Evolutionary conservation across 1,140 invertebrate species (phyloP).

Genomic region (Riptortus pedestris): DNA sequence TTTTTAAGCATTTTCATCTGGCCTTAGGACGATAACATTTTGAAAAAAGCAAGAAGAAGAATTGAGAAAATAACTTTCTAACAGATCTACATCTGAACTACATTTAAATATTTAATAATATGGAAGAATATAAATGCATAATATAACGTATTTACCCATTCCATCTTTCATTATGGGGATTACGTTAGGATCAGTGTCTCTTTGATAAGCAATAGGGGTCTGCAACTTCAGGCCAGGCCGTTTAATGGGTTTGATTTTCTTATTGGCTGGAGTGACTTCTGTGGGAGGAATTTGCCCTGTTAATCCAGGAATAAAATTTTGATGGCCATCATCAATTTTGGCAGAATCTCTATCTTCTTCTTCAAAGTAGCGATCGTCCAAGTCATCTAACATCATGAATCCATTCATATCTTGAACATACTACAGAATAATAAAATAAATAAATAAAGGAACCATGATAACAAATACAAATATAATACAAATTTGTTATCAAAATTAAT

Average conservation of each 20-base stretch:
- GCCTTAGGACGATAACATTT: no score
- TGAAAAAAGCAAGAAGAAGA: no score
- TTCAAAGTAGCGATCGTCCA: slow-evolving; percentile 31
- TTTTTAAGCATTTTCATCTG: no score
- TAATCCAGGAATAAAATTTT: slow-evolving; percentile 38
- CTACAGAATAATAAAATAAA: slow-evolving; percentile 18
- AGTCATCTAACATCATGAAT: slow-evolving; percentile 33
- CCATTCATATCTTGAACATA: slow-evolving; percentile 31
- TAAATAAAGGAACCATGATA: no score
- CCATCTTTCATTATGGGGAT: slow-evolving; percentile 72
- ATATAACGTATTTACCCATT: slow-evolving; percentile 51
- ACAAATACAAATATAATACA: neutral
- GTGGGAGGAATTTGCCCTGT: slow-evolving; percentile 46
- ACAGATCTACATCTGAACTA: no score
- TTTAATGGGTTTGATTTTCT: slow-evolving; percentile 63
- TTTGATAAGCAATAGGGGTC: slow-evolving; percentile 68
- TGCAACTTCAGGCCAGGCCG: slow-evolving; percentile 63
- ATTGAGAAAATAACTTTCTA: no score
- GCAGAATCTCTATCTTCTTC: slow-evolving; percentile 21
- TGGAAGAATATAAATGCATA: no score
- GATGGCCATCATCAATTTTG: slow-evolving; percentile 3
- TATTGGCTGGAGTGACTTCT: slow-evolving; percentile 36
- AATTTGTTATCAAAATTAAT: no score
- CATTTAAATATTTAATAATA: no score
- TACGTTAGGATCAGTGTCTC: slow-evolving; percentile 62